Evolutionary conservation across 1,140 invertebrate species (phyloP), one percentile per base, ranked within the genome.

Genomic region (Trichoplusia ni): DNA sequence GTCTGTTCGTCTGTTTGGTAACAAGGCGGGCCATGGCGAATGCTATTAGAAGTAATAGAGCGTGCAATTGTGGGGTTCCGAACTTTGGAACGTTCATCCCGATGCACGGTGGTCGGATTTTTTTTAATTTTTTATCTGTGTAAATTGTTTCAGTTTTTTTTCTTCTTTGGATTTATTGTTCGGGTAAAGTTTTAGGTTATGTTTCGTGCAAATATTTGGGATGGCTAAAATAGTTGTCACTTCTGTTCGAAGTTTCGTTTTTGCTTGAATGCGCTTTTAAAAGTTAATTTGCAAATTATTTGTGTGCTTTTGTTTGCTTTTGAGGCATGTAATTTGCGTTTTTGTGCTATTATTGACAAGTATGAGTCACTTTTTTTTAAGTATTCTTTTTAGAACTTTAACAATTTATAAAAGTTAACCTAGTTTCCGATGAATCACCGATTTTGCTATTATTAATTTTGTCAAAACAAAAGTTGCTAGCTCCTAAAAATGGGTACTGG

Each of bases 1-100:
- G 81, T 81, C 77, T 53, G 58, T n/a, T n/a, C n/a, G 64, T 65
- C 51, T 86, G 84, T 89, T 88, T 89, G 84, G 80, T 64, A 88
- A 89, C 85, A 89, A 69, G 67, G 73, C 74, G 64, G 23, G 54
- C 77, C 82, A 78, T 86, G 73, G 66, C 84, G 62, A 81, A 89
- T 79, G 64, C 33, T 68, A 73, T 66, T 73, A 59, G 53, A 51
- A 23, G 59, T 80, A 83, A 83, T 84, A 76, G 84, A 78, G 74
- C 80, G 79, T 81, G 81, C 67, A 67, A 80, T 76, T 53, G 75
- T 80, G 81, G 61, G 69, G 68, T 64, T 51, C 40, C 44, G 5
- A 11, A 29, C 29, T 64, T 51, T 46, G 53, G 5, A 11, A 29
- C 29, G 19, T 19, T 25, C 25, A 14, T 29, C 37, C 53, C 53